Evolutionary conservation across 2,113 vertebrate species (phyloP).

Genomic region (Gallinago paraguaiae): DNA sequence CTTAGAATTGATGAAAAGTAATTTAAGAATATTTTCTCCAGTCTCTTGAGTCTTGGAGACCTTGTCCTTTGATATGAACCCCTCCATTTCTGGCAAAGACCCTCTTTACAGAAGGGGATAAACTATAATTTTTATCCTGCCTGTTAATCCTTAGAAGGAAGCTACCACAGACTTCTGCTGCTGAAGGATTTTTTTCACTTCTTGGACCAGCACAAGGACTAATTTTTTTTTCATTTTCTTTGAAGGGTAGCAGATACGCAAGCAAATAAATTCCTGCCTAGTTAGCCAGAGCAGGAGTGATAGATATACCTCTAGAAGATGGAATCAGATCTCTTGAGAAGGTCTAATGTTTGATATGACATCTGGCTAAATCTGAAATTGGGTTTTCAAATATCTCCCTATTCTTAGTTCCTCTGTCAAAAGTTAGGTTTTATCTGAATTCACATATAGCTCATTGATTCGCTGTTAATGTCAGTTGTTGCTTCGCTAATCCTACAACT

Average conservation of each 20-base stretch:
- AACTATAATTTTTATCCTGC: not conserved
- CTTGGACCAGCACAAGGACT: not conserved
- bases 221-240: not conserved
- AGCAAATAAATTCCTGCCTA: not conserved
- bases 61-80: not conserved
- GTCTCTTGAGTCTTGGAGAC: not conserved
- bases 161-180: not conserved
- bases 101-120: not conserved
- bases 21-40: not conserved
- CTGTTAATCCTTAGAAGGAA: not conserved
- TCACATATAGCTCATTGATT: not conserved
- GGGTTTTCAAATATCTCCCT: not conserved
- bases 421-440: not conserved
- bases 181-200: not conserved
- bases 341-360: not conserved
- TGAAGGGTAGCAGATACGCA: not conserved
- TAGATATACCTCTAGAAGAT: not conserved
- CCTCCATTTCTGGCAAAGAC: not conserved
- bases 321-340: not conserved
- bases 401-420: not conserved
- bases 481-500: not conserved
- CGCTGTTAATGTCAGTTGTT: not conserved
- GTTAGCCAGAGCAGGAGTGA: not conserved
- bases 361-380: not conserved
- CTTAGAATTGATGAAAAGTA: not conserved